Evolutionary conservation across 1,140 invertebrate species (phyloP), one percentile per base, ranked within the genome.

Genomic region (Centruroides vittatus): DNA sequence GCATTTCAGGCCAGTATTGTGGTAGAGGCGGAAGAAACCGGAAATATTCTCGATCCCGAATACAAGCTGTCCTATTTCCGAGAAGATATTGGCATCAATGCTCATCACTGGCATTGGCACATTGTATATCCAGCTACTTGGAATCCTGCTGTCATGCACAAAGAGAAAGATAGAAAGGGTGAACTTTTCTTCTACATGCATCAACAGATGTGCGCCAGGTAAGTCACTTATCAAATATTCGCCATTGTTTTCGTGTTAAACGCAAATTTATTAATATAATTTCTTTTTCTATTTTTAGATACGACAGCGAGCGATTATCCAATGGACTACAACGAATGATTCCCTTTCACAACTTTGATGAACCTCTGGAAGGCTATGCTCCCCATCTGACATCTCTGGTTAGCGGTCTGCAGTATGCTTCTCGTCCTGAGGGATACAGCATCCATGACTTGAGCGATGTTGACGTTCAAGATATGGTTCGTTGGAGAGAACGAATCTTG

Each of bases 101-200:
- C 79, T 3, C 83, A 81, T 67, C 85, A 92, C 68, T 80, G 77
- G 68, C 78, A 66, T 35, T 76, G 75, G 71, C 76, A 79, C 66
- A 57, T 65, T 23, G 60, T 76, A 47, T 73, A 79, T 50, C 75
- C 71, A 55, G 78, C 80, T 74, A 74, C 73, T 62, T 80, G 78
- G 76, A 60, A 46, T 13, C 34, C n/a, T 23, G 58, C 50, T 11
- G 13, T 63, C 0, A 63, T 58, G 34, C 79, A 81, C 4, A 72
- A 74, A 48, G 35, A 61, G 3, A 84, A 83, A 69, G 80, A 86
- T 70, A 76, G 84, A 49, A 78, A 83, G 36, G 84, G 84, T n/a
- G 84, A 86, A 72, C 75, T 86, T 0, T 85, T 86, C 70, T 85
- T 80, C 68, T 85, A 84, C 70, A 84, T 84, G 82, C 84, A 86